Evolutionary conservation across 2,113 vertebrate species (phyloP), one percentile per base, ranked within the genome.

Genomic region (Embiotoca jacksoni): DNA sequence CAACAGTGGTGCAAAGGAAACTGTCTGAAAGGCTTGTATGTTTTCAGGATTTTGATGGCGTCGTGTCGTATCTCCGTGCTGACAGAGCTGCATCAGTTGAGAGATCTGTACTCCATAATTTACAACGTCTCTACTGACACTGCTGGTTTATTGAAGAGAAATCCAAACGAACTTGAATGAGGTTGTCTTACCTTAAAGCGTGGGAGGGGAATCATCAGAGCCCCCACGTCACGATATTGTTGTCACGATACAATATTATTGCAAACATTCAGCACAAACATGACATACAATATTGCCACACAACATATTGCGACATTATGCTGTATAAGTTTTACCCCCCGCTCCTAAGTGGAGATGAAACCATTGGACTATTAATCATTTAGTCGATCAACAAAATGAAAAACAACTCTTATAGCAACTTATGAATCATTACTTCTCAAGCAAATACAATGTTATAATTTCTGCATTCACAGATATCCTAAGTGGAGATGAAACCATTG

Each of bases 1-100:
- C 94, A 95, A 94, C 50, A 52, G 55, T 23, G 49, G 49, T 49
- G 67, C 53, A 83, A 74, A 81, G 78, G 69, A 81, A 75, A 72
- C 52, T 68, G 75, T 87, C 70, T 83, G 62, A 47, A 71, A 62
- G 47, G 35, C 50, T 60, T 62, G 58, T 46, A 54, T 76, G 69
- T 81, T 87, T 80, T 72, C 16, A 31, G 37, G 30, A 7, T 77
- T 62, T 78, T 74, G 3, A 62, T 71, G 70, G 46, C 52, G 44
- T 30, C 14, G 56, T 55, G 11, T 54, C 58, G 31, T 53, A 53
- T 65, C 62, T 75, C 46, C 23, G 50, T 49, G 67, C 23, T 79
- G 69, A 64, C 53, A 69, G 49, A 61, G 15, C 41, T 10, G 53
- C 47, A 60, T 15, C 59, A 44, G 15, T 41, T 31, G 3, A 5